Evolutionary conservation across 2,797 vertebrate genomes (phyloP).

Genomic region (Myiothlypis chrysogaster): DNA sequence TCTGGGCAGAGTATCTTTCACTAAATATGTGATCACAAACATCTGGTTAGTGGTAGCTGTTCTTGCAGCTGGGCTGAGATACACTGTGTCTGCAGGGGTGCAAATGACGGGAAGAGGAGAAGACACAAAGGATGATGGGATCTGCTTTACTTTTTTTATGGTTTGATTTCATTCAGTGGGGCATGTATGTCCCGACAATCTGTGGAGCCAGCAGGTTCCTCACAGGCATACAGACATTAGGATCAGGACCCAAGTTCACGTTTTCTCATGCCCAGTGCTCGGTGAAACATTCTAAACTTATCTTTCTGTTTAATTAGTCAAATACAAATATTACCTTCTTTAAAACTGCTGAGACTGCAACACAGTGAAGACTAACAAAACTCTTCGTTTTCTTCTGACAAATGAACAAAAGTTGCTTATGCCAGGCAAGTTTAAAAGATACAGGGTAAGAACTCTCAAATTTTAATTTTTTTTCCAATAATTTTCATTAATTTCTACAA

Average conservation of each 20-base stretch:
- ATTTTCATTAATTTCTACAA: not conserved
- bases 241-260: not conserved
- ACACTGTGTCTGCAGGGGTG: not conserved
- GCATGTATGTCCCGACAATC: not conserved
- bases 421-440: not conserved
- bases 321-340: not conserved
- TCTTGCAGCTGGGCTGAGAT: not conserved
- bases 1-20: not conserved
- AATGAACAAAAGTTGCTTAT: not conserved
- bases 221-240: not conserved
- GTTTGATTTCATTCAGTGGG: not conserved
- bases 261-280: not conserved
- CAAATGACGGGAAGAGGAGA: not conserved
- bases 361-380: not conserved
- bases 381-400: not conserved
- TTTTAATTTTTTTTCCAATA: not conserved
- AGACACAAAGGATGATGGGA: not conserved
- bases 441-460: not conserved
- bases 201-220: not conserved
- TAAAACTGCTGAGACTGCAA: not conserved
- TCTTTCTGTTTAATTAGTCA: not conserved
- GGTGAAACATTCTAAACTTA: not conserved
- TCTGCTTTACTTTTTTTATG: not conserved
- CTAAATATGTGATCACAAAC: not conserved
- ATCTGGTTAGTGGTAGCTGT: not conserved